phyloP scores from a whole-genome alignment of 2,888 invertebrate species.

The Standfussiana lucernea region DNA sequence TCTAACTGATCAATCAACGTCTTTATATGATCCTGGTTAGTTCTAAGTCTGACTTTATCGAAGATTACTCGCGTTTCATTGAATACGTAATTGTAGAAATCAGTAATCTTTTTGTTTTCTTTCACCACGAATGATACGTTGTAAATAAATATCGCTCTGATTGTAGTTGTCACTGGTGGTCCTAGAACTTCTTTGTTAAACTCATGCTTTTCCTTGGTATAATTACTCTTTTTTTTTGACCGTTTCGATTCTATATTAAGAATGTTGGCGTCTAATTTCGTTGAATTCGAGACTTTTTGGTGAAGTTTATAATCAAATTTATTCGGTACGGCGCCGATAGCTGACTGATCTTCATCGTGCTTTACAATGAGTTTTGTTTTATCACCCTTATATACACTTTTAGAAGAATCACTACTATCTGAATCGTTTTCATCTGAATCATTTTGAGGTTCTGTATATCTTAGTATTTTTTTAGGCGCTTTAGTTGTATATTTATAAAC shows the following conservation, averaged over 20 bases:
- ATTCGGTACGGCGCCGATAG: background rate
- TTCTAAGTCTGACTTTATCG: constrained; percentile 67
- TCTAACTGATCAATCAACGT: constrained; percentile 66
- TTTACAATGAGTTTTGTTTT: background rate
- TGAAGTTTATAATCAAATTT: background rate
- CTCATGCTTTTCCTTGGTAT: background rate
- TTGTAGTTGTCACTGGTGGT: constrained; percentile 7
- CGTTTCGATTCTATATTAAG: no score
- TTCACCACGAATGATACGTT: constrained; percentile 57
- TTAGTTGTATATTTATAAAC: background rate
- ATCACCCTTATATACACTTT: background rate
- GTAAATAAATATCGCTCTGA: constrained; percentile 24
- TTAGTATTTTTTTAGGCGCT: background rate
- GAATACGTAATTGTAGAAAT: constrained; percentile 73
- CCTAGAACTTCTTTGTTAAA: background rate
- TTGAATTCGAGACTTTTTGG: background rate
- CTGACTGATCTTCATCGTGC: background rate
- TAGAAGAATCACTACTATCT: background rate
- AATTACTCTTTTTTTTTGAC: background rate
- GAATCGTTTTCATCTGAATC: background rate
- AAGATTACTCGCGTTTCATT: constrained; percentile 74
- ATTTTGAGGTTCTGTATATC: background rate
- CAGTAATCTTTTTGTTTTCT: constrained; percentile 70
- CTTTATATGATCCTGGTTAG: constrained; percentile 57
- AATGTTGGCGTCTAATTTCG: no score